phyloP scores from a whole-genome alignment of 2,888 invertebrate genomes.

The Agelastica alni region DNA sequence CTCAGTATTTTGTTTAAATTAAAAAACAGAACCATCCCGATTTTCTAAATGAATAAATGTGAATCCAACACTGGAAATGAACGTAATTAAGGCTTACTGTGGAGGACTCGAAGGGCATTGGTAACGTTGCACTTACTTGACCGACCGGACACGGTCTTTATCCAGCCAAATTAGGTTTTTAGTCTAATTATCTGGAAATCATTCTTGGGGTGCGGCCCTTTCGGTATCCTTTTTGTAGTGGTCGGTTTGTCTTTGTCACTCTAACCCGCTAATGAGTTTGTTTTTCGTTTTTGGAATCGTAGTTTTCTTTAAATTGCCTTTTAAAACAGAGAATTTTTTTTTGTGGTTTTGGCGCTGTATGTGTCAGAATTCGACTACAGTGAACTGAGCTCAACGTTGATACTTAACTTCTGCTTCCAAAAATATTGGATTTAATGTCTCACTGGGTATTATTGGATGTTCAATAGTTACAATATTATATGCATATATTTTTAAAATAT shows the following conservation, averaged over 20 bases:
- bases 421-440: too few relatives aligned
- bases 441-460: too few relatives aligned
- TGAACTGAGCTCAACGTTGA: too few relatives aligned
- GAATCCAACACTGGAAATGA: constrained; percentile 3
- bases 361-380: too few relatives aligned
- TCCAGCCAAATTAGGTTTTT: constrained; percentile 24
- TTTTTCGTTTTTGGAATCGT: not conserved
- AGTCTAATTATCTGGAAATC: constrained; percentile 23
- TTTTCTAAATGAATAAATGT: too few relatives aligned
- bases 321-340: not conserved
- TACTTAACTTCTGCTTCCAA: too few relatives aligned
- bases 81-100: constrained; percentile 6
- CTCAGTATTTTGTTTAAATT: too few relatives aligned
- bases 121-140: constrained; percentile 25
- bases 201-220: constrained; percentile 7
- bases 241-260: constrained; percentile 15
- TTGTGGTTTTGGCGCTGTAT: too few relatives aligned
- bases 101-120: constrained; percentile 18
- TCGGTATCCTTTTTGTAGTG: constrained; percentile 9
- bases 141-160: constrained; percentile 22
- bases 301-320: not conserved
- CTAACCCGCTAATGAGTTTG: constrained; percentile 3
- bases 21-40: too few relatives aligned
- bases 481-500: too few relatives aligned
- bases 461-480: too few relatives aligned